Evolutionary conservation across 2,113 vertebrate species (phyloP), one percentile per base, ranked within the genome.

Genomic region (Bostrychus sinensis): DNA sequence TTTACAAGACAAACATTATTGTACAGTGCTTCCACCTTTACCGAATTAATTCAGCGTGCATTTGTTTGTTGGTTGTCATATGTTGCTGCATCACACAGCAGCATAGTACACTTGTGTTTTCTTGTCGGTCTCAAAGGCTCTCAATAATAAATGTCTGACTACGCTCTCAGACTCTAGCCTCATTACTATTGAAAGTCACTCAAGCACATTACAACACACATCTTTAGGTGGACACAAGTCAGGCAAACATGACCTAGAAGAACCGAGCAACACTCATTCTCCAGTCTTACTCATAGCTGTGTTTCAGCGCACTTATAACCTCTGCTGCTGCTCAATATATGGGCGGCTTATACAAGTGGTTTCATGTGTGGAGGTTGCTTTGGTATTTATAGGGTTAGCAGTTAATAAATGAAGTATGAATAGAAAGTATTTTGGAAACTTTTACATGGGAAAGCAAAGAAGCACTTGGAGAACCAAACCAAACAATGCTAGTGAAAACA

Each of bases 291-390:
- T 82, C 78, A 62, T 70, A 46, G 43, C 20, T 4, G 36, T 37
- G n/a, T 63, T 76, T 78, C 76, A 84, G 59, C 71, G 57, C 53
- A 55, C 69, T 41, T 42, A 42, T 42, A 59, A 53, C 63, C 34
- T 34, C 53, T 66, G 39, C 43, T 39, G 42, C 26, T 55, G 56
- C 63, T 72, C 41, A 45, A 34, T 39, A 41, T 34, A 28, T 64
- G 67, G 51, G 54, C 56, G 41, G 46, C 54, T 72, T 59, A 46
- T 30, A 54, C 45, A 53, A 46, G 64, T 41, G 14, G 1, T 10
- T 56, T 75, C 5, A 12, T 22, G 17, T 36, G 25, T 9, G 57
- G 45, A 4, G 37, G 53, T 56, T 58, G 37, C 23, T 54, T 2
- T 66, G 22, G 25, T 10, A n/a, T 7, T 30, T 17, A 5, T 17